Percentiles rank a stretch among this genome's conserved stretches.
Evolutionary conservation across 2,888 invertebrate genomes (phyloP).

Genomic region (Cataglyphis livida): DNA sequence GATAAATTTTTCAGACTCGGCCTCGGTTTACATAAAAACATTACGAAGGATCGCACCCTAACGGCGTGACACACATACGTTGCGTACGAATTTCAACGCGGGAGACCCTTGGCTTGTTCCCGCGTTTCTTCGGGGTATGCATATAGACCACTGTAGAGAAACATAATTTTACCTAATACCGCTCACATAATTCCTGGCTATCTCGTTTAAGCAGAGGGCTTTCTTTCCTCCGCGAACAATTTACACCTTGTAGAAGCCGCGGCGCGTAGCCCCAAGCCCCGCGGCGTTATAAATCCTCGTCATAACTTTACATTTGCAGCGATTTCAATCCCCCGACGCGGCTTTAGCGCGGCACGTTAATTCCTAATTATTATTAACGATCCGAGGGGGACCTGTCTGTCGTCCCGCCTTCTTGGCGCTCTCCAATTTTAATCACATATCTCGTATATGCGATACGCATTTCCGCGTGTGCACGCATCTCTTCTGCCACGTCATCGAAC

Average conservation of each 20-base stretch:
- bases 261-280: conserved; percentile 33
- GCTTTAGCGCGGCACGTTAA: conserved; percentile 81
- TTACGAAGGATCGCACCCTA: background rate
- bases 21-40: conserved; percentile 4
- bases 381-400: conserved; percentile 64
- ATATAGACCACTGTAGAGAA: conserved; percentile 10
- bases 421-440: conserved; percentile 65
- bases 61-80: background rate
- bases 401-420: conserved; percentile 26
- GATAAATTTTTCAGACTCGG: conserved; percentile 27
- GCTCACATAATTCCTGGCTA: conserved; percentile 63
- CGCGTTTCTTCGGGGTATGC: background rate
- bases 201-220: conserved; percentile 61
- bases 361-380: conserved; percentile 85
- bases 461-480: conserved; percentile 37
- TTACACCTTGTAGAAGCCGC: conserved; percentile 58
- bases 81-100: conserved; percentile 8
- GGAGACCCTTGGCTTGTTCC: background rate
- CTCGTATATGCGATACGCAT: background rate
- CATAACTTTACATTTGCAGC: conserved; percentile 83
- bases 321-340: conserved; percentile 82
- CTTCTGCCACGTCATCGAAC: conserved; percentile 60
- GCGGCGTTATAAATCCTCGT: conserved; percentile 81
- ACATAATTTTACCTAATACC: conserved; percentile 58
- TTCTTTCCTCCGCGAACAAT: conserved; percentile 66